Conservation (phyloP, 1,140 invertebrate species). For the Drosophila pachea region DNA sequence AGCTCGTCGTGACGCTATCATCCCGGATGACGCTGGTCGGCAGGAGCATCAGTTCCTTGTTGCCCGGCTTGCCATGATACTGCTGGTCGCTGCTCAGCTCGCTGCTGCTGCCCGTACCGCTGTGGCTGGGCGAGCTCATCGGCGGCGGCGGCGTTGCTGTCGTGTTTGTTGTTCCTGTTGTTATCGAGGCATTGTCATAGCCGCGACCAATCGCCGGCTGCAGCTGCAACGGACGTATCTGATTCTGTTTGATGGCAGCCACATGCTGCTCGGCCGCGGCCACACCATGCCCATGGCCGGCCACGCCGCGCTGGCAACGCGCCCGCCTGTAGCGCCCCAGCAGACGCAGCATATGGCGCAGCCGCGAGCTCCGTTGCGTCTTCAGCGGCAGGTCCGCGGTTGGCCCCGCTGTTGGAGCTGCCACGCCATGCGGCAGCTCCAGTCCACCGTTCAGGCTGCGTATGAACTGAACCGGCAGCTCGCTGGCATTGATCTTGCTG, state of each 20-base stretch:
- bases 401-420: not conserved
- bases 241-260: slow-evolving; percentile 70
- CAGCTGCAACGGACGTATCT: slow-evolving; percentile 73
- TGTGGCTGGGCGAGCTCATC: slow-evolving; percentile 50
- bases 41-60: slow-evolving; percentile 67
- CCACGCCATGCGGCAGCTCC: slow-evolving; percentile 10
- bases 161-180: slow-evolving; percentile 3
- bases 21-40: slow-evolving; percentile 78
- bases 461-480: slow-evolving; percentile 72
- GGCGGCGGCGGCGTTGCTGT: slow-evolving; percentile 41
- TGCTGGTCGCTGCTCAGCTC: slow-evolving; percentile 42
- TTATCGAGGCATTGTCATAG: slow-evolving; percentile 40
- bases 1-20: slow-evolving; percentile 63
- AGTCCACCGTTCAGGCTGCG: slow-evolving; percentile 55
- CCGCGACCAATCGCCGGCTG: slow-evolving; percentile 39
- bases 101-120: slow-evolving; percentile 42
- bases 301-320: slow-evolving; percentile 35
- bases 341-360: slow-evolving; percentile 74
- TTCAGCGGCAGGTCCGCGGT: slow-evolving; percentile 40
- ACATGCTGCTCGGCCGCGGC: slow-evolving; percentile 49
- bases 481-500: slow-evolving; percentile 58
- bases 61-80: slow-evolving; percentile 1
- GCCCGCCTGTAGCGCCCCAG: slow-evolving; percentile 69
- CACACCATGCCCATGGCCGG: slow-evolving; percentile 7
- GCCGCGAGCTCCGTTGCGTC: slow-evolving; percentile 55